These are phyloP conservation scores for Mus pahari DNA, from an alignment of 2,113 vertebrate genomes.

Conservation along the genomic window DNA sequence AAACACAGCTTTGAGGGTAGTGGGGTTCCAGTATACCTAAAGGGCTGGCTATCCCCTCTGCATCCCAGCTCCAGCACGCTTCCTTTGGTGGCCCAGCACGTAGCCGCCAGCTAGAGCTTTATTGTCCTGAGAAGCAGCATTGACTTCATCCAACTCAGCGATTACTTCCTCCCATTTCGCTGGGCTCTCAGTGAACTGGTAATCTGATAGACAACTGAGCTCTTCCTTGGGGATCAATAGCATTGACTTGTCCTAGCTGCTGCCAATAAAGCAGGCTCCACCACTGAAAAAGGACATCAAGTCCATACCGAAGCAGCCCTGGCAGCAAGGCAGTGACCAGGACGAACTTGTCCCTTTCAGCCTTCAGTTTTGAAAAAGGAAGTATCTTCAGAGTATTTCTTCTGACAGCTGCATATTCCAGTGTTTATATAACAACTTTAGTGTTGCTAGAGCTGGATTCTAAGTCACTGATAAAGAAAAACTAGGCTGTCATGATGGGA, in stretches of 20 bases:
- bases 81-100: background rate
- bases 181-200: background rate
- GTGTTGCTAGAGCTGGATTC: background rate
- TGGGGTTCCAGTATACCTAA: background rate
- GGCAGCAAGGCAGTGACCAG: background rate
- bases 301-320: background rate
- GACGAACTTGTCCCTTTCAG: background rate
- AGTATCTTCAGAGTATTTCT: background rate
- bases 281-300: background rate
- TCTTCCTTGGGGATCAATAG: background rate
- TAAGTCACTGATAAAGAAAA: constrained; percentile 15
- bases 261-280: background rate
- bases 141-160: background rate
- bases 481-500: background rate
- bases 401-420: background rate
- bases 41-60: background rate
- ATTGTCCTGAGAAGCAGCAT: background rate
- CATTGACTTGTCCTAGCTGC: background rate
- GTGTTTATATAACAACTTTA: background rate
- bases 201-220: background rate
- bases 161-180: background rate
- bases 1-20: background rate
- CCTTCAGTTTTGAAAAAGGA: background rate
- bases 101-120: background rate
- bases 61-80: background rate